Base-by-base conservation (phyloP, 2,797 vertebrate species). In the Margarornis squamiger region DNA sequence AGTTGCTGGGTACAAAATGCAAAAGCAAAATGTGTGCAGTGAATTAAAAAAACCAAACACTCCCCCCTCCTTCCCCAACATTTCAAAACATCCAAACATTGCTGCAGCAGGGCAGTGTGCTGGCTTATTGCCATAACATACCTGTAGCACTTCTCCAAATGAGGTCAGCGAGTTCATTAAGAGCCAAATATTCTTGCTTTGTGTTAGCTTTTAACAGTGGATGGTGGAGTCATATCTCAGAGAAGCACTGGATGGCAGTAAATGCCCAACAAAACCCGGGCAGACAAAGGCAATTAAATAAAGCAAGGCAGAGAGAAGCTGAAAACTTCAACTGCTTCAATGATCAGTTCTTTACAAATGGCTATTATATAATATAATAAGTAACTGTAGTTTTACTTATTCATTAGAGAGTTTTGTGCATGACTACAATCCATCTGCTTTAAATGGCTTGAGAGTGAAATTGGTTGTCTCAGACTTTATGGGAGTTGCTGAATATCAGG, bases 321-420 rank as follows among this genome's bases (percentile, higher is more conserved):
- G 84, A 63, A 97, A 95, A 96, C 95, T 97, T 97, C 89, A 91
- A 79, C 94, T 94, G 96, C 95, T 96, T 93, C 96, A 95, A 32
- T 89, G 95, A 96, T 95, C 96, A 93, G 82, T 96, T 96, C 95
- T 96, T 96, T 96, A 97, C 95, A 96, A 97, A 97, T 96, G 95
- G 95, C 93, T 97, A 96, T 97, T 97, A 94, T 95, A 96, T 94
- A 97, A 96, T 95, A 96, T 95, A 97, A 97, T 96, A 96, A 97
- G 96, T 83, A 95, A 92, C 92, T 91, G 93, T 96, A 95, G 94
- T 96, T 97, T 97, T 95, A 97, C 95, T 96, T 94, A 95, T 97
- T 96, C 92, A 97, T 96, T 97, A 96, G 91, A 90, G 92, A 86
- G 91, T 95, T 97, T 95, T 97, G 95, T 96, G 95, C 92, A 93